Percentiles rank a stretch among this genome's conserved stretches.
These are phyloP conservation scores for Pollenia griseotomentosa DNA, from an alignment of 2,888 invertebrate genomes.

Conservation along the genomic window DNA sequence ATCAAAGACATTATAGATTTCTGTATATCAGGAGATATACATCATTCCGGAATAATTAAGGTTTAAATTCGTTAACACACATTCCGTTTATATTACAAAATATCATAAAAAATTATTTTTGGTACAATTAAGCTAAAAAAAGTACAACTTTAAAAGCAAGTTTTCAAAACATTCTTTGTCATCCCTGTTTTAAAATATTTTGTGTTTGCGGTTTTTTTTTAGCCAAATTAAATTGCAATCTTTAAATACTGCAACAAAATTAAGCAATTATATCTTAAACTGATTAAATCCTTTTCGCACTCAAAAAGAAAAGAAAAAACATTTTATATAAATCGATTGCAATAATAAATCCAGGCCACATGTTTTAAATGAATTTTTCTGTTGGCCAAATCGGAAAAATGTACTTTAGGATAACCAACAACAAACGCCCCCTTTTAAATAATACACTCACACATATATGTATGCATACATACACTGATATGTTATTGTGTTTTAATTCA, in stretches of 20 bases:
- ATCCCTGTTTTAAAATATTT: too few relatives aligned
- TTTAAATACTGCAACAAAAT: conserved; percentile 5
- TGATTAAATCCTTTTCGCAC: neutral
- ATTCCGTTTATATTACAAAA: too few relatives aligned
- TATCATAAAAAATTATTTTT: too few relatives aligned
- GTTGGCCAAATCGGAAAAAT: conserved; percentile 1
- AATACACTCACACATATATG: neutral
- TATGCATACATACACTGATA: neutral
- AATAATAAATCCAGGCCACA: conserved; percentile 37
- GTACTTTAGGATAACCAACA: neutral
- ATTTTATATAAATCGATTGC: conserved; percentile 34
- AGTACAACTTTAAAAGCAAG: neutral
- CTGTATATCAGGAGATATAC: too few relatives aligned
- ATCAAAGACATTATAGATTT: too few relatives aligned
- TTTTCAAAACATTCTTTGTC: too few relatives aligned
- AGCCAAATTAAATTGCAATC: neutral
- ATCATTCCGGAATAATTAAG: too few relatives aligned
- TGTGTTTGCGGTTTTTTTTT: too few relatives aligned
- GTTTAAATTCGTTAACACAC: too few relatives aligned
- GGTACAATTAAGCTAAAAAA: neutral
- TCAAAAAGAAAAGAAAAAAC: neutral
- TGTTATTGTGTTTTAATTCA: conserved; percentile 22
- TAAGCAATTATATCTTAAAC: neutral
- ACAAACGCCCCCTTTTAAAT: neutral
- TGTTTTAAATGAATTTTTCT: conserved; percentile 14